Percentiles rank a stretch among this genome's conserved stretches.
Evolutionary conservation across 2,888 invertebrate genomes (phyloP).

Genomic region (Mythimna lalbum): DNA sequence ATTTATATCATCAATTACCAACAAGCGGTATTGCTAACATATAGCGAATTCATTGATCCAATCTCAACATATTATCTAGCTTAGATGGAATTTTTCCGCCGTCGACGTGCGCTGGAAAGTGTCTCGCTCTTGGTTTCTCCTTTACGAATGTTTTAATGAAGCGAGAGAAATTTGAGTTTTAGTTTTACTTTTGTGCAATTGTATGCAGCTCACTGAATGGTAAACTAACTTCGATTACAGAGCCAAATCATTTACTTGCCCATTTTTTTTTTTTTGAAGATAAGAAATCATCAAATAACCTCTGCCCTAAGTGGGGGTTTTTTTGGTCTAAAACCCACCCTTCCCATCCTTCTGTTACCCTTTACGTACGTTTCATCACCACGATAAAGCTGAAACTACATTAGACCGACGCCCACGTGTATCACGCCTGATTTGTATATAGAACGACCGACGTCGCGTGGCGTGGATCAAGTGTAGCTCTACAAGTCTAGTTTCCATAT

Average conservation of each 20-base stretch:
- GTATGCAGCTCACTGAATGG: background rate
- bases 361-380: no score
- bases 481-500: no score
- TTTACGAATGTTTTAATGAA: conserved; percentile 1
- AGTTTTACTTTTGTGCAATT: background rate
- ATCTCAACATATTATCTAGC: conserved; percentile 37
- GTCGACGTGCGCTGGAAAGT: conserved; percentile 36
- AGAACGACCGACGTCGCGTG: no score
- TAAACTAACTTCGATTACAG: background rate
- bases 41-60: conserved; percentile 45
- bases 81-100: conserved; percentile 28
- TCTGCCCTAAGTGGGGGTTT: no score
- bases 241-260: background rate
- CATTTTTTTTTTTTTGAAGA: no score
- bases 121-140: conserved; percentile 35
- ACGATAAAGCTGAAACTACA: no score
- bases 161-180: conserved; percentile 2
- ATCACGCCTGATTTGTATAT: no score
- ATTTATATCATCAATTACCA: conserved; percentile 30
- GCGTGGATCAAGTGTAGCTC: no score
- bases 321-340: no score
- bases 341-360: no score
- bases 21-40: conserved; percentile 30
- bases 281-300: no score
- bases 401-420: no score